Base-by-base conservation (phyloP, 1,140 invertebrate species). In the Leptinotarsa undecemlineata region DNA sequence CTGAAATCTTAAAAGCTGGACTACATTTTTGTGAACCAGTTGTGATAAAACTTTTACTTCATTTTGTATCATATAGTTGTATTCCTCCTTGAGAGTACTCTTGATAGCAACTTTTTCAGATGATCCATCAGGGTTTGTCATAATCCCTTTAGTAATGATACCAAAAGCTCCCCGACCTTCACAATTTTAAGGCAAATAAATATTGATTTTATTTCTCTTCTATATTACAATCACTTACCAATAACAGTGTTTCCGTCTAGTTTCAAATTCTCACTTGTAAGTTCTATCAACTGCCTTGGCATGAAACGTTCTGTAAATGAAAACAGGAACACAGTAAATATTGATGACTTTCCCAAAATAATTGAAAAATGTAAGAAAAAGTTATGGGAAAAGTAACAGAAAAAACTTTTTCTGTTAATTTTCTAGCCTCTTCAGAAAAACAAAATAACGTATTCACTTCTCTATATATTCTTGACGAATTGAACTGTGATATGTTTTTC, bases 11-110 rank as follows among this genome's bases (percentile, higher is more conserved):
- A 67, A 11, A 42, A 67, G 64, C 15, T 67, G n/a, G 5, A 67
- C n/a, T n/a, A 67, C 42, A 67, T 33, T 42, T 13, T 67, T 42
- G 64, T 67, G 64, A 67, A 21, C 5, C 15, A 67, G 23, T 26
- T 67, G 19, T n/a, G 64, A 23, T 23, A 67, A 33, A 13, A 67
- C 64, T 3, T 15, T 42, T 3, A 26, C 64, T 42, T 67, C 64
- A 4, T 17, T 57, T 57, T 57, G 15, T 57, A 57, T 15, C 51
- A 57, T 15, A 19, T 15, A 57, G 2, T 15, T 57, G n/a, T 15
- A 17, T 57, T 57, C 51, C n/a, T 57, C 51, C n/a, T 19, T n/a
- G n/a, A 57, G 51, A 57, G 51, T 3, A 8, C 51, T 57, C 51
- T 57, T 57, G 51, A 57, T 57, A 57, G 51, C 51, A 15, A 57